A percentile compares a stretch with the other conserved stretches of the same genome.
Conservation (phyloP, 2,797 vertebrate genomes). For the Anisognathus igniventris region DNA sequence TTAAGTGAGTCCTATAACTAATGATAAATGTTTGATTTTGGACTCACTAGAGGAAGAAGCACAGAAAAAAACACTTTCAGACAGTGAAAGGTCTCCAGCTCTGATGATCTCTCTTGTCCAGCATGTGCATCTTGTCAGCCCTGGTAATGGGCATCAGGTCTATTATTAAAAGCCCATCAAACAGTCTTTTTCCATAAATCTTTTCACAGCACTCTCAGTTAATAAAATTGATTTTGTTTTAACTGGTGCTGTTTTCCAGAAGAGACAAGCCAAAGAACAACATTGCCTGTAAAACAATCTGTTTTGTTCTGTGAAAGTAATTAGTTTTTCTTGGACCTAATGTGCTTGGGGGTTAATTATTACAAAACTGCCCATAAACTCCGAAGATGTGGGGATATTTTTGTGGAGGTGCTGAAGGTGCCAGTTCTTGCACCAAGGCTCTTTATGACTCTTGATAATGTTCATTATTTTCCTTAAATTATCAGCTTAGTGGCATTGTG, state of each 20-base stretch:
- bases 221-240: conserved; percentile 28
- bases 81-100: not conserved
- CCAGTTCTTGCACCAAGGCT: not conserved
- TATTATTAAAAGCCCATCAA: conserved; percentile 23
- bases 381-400: not conserved
- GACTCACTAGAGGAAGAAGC: not conserved
- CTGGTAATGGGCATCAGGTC: not conserved
- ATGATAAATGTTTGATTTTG: not conserved
- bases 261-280: conserved; percentile 39
- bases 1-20: not conserved
- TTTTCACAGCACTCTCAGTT: not conserved
- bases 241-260: conserved; percentile 26
- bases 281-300: conserved; percentile 41
- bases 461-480: not conserved
- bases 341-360: conserved; percentile 44
- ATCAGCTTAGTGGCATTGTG: not conserved
- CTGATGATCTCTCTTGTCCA: not conserved
- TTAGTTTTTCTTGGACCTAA: conserved; percentile 53
- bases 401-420: not conserved
- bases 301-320: conserved; percentile 8
- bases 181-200: conserved; percentile 1
- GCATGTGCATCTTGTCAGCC: conserved; percentile 34
- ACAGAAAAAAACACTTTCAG: not conserved
- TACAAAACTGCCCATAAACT: not conserved
- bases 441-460: not conserved